phyloP scores from a whole-genome alignment of 2,888 invertebrate genomes.

The Aspidiotus rigidus region DNA sequence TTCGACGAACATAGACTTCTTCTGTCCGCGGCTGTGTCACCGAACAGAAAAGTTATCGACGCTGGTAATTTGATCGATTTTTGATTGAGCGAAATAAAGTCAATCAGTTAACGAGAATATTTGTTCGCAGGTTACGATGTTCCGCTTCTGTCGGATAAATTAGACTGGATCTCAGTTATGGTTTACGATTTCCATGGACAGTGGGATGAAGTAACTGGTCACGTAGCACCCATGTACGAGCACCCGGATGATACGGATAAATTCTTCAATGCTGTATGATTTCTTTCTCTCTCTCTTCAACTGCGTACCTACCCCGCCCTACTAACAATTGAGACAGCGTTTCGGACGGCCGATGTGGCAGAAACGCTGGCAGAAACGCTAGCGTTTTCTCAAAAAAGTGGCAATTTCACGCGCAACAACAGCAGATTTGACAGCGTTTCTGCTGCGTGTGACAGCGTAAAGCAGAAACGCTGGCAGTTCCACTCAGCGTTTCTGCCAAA shows the following conservation, averaged over 20 bases:
- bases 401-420: no score
- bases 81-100: no score
- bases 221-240: conserved; percentile 76
- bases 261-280: conserved; percentile 64
- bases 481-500: no score
- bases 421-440: no score
- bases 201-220: conserved; percentile 84
- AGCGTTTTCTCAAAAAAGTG: no score
- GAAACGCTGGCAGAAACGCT: no score
- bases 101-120: background rate
- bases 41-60: conserved; percentile 72
- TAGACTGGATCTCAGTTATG: conserved; percentile 88
- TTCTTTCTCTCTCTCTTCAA: no score
- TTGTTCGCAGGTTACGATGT: conserved; percentile 59
- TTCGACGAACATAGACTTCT: conserved; percentile 63
- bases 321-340: no score
- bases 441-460: no score
- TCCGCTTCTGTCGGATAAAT: conserved; percentile 58
- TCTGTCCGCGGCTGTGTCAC: conserved; percentile 75
- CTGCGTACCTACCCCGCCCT: no score
- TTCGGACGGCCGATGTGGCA: no score
- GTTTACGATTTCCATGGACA: conserved; percentile 85
- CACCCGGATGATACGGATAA: conserved; percentile 63
- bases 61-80: conserved; percentile 45
- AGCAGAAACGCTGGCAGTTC: no score